phyloP scores from a whole-genome alignment of 2,113 vertebrate species.

The Okapia johnstoni region DNA sequence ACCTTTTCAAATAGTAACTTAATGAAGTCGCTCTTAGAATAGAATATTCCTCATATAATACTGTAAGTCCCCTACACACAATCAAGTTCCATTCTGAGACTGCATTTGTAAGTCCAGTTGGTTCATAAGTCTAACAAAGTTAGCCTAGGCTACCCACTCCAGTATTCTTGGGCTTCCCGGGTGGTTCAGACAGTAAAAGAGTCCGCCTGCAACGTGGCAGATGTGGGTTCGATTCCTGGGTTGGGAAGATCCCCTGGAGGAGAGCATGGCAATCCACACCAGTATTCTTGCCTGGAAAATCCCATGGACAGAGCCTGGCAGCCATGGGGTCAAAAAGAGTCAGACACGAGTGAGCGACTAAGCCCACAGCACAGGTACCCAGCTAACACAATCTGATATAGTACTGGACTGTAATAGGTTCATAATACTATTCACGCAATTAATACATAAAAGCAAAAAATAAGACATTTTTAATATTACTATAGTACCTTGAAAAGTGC shows the following conservation, averaged over 20 bases:
- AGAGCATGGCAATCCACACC: not conserved
- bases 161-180: not conserved
- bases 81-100: not conserved
- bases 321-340: not conserved
- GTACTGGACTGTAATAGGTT: not conserved
- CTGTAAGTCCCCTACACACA: not conserved
- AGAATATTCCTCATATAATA: not conserved
- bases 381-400: not conserved
- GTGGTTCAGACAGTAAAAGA: not conserved
- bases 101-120: not conserved
- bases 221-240: not conserved
- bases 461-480: not conserved
- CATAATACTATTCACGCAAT: not conserved
- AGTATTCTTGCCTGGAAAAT: not conserved
- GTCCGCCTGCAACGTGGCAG: not conserved
- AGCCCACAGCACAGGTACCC: not conserved
- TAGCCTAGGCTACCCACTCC: not conserved
- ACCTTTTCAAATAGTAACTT: not conserved
- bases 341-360: not conserved
- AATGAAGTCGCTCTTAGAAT: not conserved
- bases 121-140: not conserved
- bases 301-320: not conserved
- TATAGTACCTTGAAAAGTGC: not conserved
- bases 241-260: not conserved
- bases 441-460: not conserved